These are phyloP conservation scores for Idaea biselata DNA, from an alignment of 2,888 invertebrate genomes.

Conservation along the genomic window DNA sequence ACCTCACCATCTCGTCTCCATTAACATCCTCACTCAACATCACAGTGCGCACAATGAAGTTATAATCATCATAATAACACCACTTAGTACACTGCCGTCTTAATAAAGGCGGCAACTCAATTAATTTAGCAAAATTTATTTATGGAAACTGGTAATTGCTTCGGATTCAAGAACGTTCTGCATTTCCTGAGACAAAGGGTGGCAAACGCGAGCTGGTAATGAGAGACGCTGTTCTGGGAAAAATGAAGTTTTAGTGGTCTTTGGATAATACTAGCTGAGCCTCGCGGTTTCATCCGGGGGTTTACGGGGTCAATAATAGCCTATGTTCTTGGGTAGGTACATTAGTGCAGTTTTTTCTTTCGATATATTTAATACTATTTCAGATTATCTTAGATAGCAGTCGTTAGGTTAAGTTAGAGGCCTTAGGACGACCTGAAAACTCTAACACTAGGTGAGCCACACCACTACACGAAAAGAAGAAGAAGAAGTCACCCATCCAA, in stretches of 20 bases:
- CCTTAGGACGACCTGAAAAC: no score
- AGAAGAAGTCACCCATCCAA: no score
- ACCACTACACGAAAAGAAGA: no score
- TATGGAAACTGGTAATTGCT: slow-evolving; percentile 17
- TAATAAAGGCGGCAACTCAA: slow-evolving; percentile 18
- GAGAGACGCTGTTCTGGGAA: slow-evolving; percentile 10
- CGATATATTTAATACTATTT: no score
- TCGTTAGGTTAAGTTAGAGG: no score
- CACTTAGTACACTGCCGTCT: slow-evolving; percentile 12
- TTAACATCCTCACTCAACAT: background rate
- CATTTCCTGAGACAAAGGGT: slow-evolving; percentile 12
- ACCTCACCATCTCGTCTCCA: background rate
- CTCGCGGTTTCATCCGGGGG: no score
- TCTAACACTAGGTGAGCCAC: no score
- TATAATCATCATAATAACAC: slow-evolving; percentile 11
- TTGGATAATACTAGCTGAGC: no score
- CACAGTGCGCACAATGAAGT: background rate
- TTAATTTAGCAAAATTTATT: slow-evolving; percentile 18
- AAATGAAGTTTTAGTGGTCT: background rate
- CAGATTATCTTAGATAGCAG: no score
- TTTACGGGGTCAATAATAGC: no score
- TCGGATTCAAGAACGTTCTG: slow-evolving; percentile 18
- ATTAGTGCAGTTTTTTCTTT: no score
- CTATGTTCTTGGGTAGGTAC: no score
- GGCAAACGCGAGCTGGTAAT: slow-evolving; percentile 16